These are phyloP conservation scores for Callyntrura guangdongensis DNA, from an alignment of 2,888 invertebrate genomes.

Conservation along the genomic window DNA sequence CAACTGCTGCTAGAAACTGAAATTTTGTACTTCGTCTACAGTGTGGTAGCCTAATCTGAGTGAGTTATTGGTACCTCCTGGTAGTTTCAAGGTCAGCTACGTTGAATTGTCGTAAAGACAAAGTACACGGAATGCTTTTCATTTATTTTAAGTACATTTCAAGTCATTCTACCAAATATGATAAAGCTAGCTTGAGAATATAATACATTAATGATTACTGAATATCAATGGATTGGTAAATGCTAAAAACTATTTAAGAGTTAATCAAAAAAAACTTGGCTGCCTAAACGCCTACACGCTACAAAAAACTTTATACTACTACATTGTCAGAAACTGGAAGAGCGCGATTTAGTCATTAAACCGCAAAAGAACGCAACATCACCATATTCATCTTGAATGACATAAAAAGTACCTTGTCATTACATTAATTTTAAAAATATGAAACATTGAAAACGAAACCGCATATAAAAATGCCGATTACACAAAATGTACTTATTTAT, in stretches of 20 bases:
- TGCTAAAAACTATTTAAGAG: not conserved
- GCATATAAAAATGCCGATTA: conserved; percentile 17
- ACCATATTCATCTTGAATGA: conserved; percentile 45
- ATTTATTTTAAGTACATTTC: not conserved
- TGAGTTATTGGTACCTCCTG: not conserved
- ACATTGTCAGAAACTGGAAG: not conserved
- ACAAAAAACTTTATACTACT: conserved; percentile 37
- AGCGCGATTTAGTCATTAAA: conserved; percentile 29
- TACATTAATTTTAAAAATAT: conserved; percentile 38
- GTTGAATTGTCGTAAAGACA: not conserved
- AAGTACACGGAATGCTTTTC: not conserved
- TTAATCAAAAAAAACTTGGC: conserved; percentile 39
- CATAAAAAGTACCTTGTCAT: conserved; percentile 64
- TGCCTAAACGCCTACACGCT: conserved; percentile 47
- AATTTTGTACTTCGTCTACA: conserved; percentile 15
- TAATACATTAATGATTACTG: not conserved
- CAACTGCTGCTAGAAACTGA: conserved; percentile 6
- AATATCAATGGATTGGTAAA: not conserved
- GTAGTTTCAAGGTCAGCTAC: too few relatives aligned
- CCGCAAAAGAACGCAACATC: conserved; percentile 24
- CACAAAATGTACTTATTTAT: conserved; percentile 40
- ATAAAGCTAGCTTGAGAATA: not conserved
- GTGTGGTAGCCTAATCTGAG: not conserved
- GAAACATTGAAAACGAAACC: not conserved
- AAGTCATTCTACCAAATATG: conserved; percentile 1